Evolutionary conservation across 2,888 invertebrate genomes (phyloP), one percentile per base, ranked within the genome.

Genomic region (Myathropa florea): DNA sequence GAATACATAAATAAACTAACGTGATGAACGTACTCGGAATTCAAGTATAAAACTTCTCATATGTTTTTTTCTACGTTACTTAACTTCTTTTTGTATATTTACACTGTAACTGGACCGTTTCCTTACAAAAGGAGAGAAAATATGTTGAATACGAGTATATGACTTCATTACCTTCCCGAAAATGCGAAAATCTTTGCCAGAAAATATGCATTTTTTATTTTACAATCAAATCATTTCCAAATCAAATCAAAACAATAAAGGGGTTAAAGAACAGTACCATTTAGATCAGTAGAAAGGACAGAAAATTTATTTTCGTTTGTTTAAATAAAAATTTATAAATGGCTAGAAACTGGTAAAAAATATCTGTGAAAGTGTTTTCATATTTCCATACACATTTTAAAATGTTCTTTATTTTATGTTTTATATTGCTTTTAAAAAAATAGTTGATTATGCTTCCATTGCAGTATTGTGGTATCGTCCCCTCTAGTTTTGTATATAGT

Each of bases 391-490:
- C 55, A 18, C 28, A 18, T 63, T 28, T 23, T 39, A 61, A 57
- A 12, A 14, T 61, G 33, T 60, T 61, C 53, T 53, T 78, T 55
- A n/a, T 64, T 71, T 28, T 46, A 18, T 23, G 60, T 70, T n/a
- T 65, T 78, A 18, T 70, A 71, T 65, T 79, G 60, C 77, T 70
- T 78, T 46, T 84, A 86, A 83, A 82, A 86, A 86, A 86, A 86
- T 86, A 86, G 86, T 86, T 83, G 73, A 79, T 83, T 83, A 86
- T 83, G 79, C 71, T 76, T 85, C 78, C 75, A 14, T 73, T 76
- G 76, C 83, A 77, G 80, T 83, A 83, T 82, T 86, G 86, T 86
- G 86, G 81, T 88, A 83, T 78, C 83, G 77, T 83, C 75, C 79
- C 80, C 72, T 75, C 71, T 81, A 82, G 80, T 81, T 84, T 77